phyloP scores from a whole-genome alignment of 2,797 vertebrate genomes.

The Sciurus vulgaris region DNA sequence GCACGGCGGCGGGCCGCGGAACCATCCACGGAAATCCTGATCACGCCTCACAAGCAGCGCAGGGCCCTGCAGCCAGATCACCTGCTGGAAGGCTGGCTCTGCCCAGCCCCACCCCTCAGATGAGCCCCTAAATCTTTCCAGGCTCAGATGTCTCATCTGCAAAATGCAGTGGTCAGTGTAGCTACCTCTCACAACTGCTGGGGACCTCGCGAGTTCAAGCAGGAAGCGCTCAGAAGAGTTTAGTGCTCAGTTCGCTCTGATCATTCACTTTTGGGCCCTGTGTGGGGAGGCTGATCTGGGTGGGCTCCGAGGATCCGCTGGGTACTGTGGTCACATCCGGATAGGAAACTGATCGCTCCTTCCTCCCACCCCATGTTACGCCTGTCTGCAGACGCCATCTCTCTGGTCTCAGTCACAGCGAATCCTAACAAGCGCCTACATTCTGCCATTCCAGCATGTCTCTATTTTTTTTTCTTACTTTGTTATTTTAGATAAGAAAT shows the following conservation, averaged over 20 bases:
- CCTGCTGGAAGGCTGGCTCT: fast-evolving
- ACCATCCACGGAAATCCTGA: not conserved
- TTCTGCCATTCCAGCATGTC: not conserved
- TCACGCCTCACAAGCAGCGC: fast-evolving
- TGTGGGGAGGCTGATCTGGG: fast-evolving
- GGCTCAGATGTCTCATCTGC: fast-evolving
- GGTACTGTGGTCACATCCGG: fast-evolving
- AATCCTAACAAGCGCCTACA: too few species aligned
- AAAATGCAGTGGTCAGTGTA: fast-evolving
- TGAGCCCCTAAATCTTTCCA: fast-evolving
- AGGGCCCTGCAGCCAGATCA: fast-evolving
- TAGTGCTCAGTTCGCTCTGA: fast-evolving
- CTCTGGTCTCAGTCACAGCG: fast-evolving
- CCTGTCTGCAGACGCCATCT: fast-evolving
- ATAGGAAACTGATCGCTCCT: too few species aligned
- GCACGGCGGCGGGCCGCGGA: not conserved
- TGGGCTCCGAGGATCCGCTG: not conserved
- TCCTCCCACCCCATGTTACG: fast-evolving
- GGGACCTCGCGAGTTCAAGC: not conserved
- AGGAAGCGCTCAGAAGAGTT: not conserved
- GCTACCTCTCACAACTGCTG: fast-evolving
- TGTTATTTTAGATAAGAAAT: not conserved
- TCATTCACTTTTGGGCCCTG: fast-evolving
- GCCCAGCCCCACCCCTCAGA: fast-evolving
- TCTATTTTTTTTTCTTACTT: not conserved